phyloP scores from a whole-genome alignment of 2,888 invertebrate species.

The Podabrus alpinus region DNA sequence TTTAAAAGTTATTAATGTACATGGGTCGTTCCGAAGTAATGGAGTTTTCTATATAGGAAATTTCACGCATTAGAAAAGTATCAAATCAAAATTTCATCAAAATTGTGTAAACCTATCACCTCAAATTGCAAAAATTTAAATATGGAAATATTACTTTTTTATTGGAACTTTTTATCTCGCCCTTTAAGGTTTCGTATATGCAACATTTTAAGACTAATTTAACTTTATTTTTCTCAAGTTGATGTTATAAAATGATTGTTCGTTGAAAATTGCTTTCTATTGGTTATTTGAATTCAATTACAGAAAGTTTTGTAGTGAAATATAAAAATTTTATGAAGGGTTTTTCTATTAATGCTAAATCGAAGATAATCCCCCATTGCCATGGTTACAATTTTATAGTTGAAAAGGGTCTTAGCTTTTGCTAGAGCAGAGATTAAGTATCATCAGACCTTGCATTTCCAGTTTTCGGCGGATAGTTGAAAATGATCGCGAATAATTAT shows the following conservation, averaged over 20 bases:
- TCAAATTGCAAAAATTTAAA: not conserved
- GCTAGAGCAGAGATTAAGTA: not conserved
- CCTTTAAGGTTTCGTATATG: not conserved
- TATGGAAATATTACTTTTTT: not conserved
- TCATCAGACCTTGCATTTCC: not conserved
- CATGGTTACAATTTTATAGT: not conserved
- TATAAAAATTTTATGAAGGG: not conserved
- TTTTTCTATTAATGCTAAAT: not conserved
- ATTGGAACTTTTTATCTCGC: not conserved
- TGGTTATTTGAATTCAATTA: not conserved
- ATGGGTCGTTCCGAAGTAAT: not conserved
- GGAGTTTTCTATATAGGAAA: not conserved
- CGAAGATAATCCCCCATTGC: not conserved
- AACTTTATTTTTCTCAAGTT: not conserved
- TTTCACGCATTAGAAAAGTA: not conserved
- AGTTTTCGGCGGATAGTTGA: not conserved
- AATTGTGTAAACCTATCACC: not conserved
- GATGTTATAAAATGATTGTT: not conserved
- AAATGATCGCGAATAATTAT: not conserved
- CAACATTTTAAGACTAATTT: not conserved
- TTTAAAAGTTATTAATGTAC: not conserved
- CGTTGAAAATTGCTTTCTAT: not conserved
- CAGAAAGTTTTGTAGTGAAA: not conserved
- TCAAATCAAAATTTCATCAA: not conserved
- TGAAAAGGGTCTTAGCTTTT: not conserved